Evolutionary conservation across 2,113 vertebrate species (phyloP).

Genomic region (Odocoileus virginianus): DNA sequence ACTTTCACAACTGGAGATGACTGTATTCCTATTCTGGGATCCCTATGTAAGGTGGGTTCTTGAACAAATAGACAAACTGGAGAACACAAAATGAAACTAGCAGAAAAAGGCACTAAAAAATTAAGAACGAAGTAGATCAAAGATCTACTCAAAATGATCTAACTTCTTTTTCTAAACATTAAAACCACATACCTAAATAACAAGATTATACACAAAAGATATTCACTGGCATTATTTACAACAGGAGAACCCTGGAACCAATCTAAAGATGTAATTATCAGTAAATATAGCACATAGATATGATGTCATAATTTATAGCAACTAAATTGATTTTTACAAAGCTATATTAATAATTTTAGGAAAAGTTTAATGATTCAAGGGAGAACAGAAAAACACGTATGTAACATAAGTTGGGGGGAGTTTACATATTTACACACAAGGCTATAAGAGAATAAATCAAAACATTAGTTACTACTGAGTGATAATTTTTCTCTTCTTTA

Average conservation of each 20-base stretch:
- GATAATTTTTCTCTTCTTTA: constrained; percentile 13
- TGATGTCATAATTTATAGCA: constrained; percentile 1
- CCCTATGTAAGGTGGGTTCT: not conserved
- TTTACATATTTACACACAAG: not conserved
- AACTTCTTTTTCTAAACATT: constrained; percentile 20
- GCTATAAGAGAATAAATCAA: constrained; percentile 6
- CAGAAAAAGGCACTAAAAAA: not conserved
- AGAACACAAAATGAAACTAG: not conserved
- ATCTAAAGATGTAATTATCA: not conserved
- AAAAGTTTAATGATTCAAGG: not conserved
- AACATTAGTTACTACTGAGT: not conserved
- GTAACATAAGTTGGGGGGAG: not conserved
- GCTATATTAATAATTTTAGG: not conserved
- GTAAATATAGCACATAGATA: not conserved
- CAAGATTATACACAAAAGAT: constrained; percentile 9
- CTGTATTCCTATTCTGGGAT: not conserved
- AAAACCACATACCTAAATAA: constrained; percentile 25
- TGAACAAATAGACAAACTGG: not conserved
- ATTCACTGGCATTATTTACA: not conserved
- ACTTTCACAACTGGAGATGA: not conserved
- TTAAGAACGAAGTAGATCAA: not conserved
- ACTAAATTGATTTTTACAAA: constrained; percentile 29
- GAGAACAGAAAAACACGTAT: not conserved
- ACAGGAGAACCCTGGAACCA: not conserved
- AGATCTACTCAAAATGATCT: not conserved